A percentile compares a stretch with the other conserved stretches of the same genome.
Evolutionary conservation across 2,113 vertebrate genomes (phyloP).

Genomic region (Ranitomeya variabilis): DNA sequence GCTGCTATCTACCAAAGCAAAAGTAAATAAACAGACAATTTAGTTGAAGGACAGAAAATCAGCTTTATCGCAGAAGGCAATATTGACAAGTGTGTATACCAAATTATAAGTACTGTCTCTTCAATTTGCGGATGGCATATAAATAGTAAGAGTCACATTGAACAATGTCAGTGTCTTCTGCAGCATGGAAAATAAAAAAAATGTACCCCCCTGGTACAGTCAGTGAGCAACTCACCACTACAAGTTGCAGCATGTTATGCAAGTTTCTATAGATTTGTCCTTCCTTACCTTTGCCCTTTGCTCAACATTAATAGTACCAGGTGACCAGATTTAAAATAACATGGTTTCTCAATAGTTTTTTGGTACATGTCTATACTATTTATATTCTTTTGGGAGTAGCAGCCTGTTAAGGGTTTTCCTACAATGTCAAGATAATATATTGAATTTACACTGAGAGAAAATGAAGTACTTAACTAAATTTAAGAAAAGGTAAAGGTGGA

Average conservation of each 20-base stretch:
- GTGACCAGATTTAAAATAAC: no score
- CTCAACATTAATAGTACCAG: no score
- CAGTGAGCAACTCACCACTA: neutral
- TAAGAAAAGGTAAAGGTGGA: no score
- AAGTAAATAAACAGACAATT: constrained; percentile 77
- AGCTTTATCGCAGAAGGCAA: constrained; percentile 60
- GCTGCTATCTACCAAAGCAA: constrained; percentile 66
- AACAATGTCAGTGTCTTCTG: constrained; percentile 37
- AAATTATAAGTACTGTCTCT: constrained; percentile 62
- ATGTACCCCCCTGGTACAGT: neutral
- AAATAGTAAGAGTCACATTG: constrained; percentile 51
- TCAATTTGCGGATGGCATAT: constrained; percentile 54
- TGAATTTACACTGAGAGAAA: no score
- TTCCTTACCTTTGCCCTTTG: no score
- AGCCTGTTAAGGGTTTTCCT: no score
- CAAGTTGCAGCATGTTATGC: neutral
- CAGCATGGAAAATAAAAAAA: neutral
- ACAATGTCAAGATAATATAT: no score
- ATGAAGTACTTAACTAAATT: no score
- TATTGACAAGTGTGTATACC: constrained; percentile 60
- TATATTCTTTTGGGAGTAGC: no score
- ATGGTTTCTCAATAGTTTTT: no score
- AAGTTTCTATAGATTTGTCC: neutral
- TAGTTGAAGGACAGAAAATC: constrained; percentile 67
- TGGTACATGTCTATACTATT: no score